A percentile compares a stretch with the other conserved stretches of the same genome.
These are phyloP conservation scores for Crotalus horridus DNA, from an alignment of 2,113 vertebrate species.

Conservation along the genomic window DNA sequence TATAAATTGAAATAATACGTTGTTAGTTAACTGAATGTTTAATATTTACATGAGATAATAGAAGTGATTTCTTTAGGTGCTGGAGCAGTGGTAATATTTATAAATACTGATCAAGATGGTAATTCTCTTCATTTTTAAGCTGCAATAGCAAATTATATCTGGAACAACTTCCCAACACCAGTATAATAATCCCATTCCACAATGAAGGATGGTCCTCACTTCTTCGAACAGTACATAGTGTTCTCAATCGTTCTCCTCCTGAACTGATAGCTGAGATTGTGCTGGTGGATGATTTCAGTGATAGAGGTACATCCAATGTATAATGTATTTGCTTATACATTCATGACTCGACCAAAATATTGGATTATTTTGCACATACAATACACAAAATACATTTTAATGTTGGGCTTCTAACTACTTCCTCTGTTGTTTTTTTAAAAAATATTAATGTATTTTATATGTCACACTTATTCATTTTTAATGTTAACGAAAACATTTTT, in stretches of 20 bases:
- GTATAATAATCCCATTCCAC: slow-evolving; percentile 96
- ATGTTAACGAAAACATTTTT: background rate
- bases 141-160: slow-evolving; percentile 92
- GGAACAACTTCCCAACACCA: slow-evolving; percentile 88
- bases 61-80: background rate
- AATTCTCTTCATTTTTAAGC: slow-evolving; percentile 65
- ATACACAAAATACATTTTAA: background rate
- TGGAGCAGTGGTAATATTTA: background rate
- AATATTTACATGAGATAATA: background rate
- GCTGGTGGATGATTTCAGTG: slow-evolving; percentile 97
- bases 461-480: too few species aligned
- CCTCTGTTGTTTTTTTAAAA: background rate
- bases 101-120: slow-evolving; percentile 3
- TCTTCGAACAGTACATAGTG: slow-evolving; percentile 92
- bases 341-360: background rate
- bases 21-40: background rate
- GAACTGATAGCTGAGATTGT: slow-evolving; percentile 91
- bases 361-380: background rate
- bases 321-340: background rate
- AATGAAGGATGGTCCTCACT: slow-evolving; percentile 98
- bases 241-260: slow-evolving; percentile 90
- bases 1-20: background rate
- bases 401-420: background rate
- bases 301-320: slow-evolving; percentile 78
- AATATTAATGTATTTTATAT: background rate